Evolutionary conservation across 2,113 vertebrate genomes (phyloP).

Genomic region (Coracopsis vasa): DNA sequence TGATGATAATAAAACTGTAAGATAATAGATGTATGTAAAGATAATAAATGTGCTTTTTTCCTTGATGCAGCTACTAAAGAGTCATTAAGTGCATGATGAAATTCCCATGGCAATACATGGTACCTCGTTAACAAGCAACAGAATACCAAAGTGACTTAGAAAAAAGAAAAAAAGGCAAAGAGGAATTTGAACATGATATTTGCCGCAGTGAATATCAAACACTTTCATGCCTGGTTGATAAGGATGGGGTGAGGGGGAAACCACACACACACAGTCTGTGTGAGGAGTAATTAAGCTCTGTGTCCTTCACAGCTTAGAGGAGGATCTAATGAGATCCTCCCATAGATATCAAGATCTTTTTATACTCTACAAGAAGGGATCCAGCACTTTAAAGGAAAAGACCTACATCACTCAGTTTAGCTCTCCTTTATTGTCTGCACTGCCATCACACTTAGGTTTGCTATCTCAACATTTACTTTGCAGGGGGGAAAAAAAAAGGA

Average conservation of each 20-base stretch:
- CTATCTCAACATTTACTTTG: neutral
- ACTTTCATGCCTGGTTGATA: neutral
- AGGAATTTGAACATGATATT: neutral
- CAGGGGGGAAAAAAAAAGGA: neutral
- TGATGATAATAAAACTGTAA: neutral
- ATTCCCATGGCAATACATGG: neutral
- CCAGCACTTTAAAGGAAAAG: neutral
- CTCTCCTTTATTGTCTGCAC: neutral
- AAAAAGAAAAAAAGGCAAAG: neutral
- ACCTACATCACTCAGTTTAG: neutral
- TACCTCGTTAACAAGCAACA: neutral
- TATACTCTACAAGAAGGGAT: neutral
- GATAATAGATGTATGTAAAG: neutral
- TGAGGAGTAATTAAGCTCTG: neutral
- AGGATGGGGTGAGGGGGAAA: fast-evolving
- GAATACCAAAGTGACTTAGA: neutral
- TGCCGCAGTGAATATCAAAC: neutral
- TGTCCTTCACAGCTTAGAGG: neutral
- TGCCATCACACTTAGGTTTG: neutral
- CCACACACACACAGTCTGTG: too few species aligned
- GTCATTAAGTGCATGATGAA: neutral
- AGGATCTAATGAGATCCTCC: neutral
- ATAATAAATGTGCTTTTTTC: neutral
- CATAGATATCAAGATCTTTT: neutral
- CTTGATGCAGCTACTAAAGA: neutral